Percentiles rank a stretch among this genome's conserved stretches.
Evolutionary conservation across 2,888 invertebrate genomes (phyloP).

Genomic region (Acrocyrtus sp.): DNA sequence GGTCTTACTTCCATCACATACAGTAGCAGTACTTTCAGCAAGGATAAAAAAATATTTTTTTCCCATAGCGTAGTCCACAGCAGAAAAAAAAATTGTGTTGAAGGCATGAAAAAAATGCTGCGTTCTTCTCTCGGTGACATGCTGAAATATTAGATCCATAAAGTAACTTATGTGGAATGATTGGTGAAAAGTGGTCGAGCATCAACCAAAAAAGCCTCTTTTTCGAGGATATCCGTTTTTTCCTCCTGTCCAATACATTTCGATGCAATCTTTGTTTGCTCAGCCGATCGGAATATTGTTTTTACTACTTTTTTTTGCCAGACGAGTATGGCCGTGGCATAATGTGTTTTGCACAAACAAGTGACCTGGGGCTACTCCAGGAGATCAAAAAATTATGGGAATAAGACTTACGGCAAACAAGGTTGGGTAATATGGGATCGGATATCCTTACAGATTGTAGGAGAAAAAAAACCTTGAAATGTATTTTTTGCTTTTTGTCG

Average conservation of each 20-base stretch:
- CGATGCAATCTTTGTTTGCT: not conserved
- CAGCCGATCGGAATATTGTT: not conserved
- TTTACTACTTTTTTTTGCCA: not conserved
- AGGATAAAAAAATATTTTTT: no score
- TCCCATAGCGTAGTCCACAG: no score
- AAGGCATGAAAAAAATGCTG: not conserved
- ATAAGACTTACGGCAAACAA: not conserved
- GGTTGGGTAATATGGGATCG: no score
- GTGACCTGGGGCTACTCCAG: not conserved
- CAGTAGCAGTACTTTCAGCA: no score
- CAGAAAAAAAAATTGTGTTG: not conserved
- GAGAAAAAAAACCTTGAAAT: not conserved
- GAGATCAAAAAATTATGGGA: not conserved
- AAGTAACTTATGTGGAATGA: conserved; percentile 38
- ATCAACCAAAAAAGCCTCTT: not conserved
- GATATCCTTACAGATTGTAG: no score
- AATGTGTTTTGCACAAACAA: not conserved
- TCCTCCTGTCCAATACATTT: not conserved
- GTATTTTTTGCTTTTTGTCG: no score
- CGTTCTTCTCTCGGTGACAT: conserved; percentile 27
- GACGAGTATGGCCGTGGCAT: not conserved
- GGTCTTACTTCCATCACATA: not conserved
- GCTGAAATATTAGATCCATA: conserved; percentile 43
- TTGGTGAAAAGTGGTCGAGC: conserved; percentile 12
- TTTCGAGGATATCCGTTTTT: not conserved